These are phyloP conservation scores for Enteromius unitaeniatus DNA, from an alignment of 2,797 vertebrate genomes.

Conservation along the genomic window DNA sequence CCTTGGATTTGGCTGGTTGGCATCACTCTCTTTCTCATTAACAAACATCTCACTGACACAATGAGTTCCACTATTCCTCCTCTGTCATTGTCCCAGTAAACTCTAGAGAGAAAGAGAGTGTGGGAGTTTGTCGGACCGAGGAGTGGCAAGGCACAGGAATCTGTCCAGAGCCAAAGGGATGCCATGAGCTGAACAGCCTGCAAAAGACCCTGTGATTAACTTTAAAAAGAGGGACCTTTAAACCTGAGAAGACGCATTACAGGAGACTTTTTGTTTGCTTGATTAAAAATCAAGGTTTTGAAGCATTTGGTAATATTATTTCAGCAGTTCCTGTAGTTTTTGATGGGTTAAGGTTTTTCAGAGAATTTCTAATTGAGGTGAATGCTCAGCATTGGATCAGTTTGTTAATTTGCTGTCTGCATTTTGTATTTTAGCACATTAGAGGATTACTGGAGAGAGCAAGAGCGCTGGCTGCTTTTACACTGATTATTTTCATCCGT, in stretches of 20 bases:
- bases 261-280: not conserved
- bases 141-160: constrained; percentile 29
- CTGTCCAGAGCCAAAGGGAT: constrained; percentile 14
- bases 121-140: constrained; percentile 21
- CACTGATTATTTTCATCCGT: not conserved
- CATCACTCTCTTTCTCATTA: constrained; percentile 72
- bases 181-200: not conserved
- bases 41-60: constrained; percentile 81
- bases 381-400: not conserved
- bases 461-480: not conserved
- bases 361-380: not conserved
- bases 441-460: constrained; percentile 3
- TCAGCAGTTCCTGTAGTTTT: not conserved
- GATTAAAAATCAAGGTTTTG: not conserved
- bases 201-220: constrained; percentile 12
- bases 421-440: not conserved
- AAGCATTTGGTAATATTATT: not conserved
- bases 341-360: not conserved
- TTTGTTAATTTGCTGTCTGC: not conserved
- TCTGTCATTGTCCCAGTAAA: constrained; percentile 58
- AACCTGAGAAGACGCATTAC: not conserved
- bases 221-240: constrained; percentile 1
- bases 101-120: constrained; percentile 46
- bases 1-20: not conserved
- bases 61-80: constrained; percentile 76